Percentiles rank a stretch among this genome's conserved stretches.
Conservation (phyloP, 2,888 invertebrate species). For the Drosophila ustulata region DNA sequence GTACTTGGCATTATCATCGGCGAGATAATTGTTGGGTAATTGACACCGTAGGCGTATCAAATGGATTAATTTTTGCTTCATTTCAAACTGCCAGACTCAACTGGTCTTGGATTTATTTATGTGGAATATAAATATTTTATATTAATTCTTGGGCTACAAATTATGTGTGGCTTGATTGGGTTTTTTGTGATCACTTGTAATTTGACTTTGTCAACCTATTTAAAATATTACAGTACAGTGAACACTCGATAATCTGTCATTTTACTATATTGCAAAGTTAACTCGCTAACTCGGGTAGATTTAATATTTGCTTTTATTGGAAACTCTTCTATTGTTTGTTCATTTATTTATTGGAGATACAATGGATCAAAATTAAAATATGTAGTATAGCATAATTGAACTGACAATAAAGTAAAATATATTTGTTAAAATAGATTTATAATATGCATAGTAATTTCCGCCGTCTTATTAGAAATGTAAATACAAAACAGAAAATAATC, state of each 20-base stretch:
- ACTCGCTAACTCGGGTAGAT: too few species aligned
- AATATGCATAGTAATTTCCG: too few species aligned
- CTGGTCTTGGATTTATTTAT: background rate
- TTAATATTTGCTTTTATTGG: too few species aligned
- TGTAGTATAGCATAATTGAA: too few species aligned
- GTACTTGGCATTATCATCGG: conserved; percentile 38
- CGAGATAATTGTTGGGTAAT: conserved; percentile 34
- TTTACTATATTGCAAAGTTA: too few species aligned
- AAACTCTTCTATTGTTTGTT: too few species aligned
- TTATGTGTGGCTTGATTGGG: background rate
- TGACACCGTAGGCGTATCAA: conserved; percentile 44
- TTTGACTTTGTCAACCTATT: background rate
- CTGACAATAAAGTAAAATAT: too few species aligned
- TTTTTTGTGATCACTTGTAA: background rate
- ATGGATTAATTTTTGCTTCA: conserved; percentile 44
- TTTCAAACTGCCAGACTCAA: background rate
- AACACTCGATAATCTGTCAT: background rate
- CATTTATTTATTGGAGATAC: too few species aligned
- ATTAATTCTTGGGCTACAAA: background rate
- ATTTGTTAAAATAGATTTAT: too few species aligned
- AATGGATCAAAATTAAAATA: too few species aligned
- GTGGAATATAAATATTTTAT: background rate
- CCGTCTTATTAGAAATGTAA: too few species aligned
- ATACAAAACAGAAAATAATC: too few species aligned
- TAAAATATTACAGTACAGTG: background rate